These are phyloP conservation scores for Xiphorhynchus erythropygius DNA, from an alignment of 2,797 vertebrate genomes.

Conservation along the genomic window DNA sequence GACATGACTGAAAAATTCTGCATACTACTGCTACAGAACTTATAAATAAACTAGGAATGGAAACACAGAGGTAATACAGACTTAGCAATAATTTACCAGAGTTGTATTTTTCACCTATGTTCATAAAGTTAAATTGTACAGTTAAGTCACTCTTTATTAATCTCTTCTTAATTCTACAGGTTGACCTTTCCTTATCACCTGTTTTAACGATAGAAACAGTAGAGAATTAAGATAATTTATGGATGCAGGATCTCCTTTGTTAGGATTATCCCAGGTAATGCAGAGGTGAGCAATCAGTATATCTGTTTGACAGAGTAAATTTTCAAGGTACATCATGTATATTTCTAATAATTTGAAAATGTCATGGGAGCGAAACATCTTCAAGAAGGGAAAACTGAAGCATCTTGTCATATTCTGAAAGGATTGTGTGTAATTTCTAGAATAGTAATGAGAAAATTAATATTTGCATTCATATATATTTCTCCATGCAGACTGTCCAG, in stretches of 20 bases:
- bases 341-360: not conserved
- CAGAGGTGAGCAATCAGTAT: not conserved
- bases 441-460: not conserved
- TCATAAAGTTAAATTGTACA: not conserved
- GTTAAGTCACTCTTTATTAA: conserved; percentile 1
- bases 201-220: not conserved
- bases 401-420: not conserved
- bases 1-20: conserved; percentile 24
- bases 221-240: not conserved
- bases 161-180: not conserved
- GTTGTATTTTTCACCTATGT: not conserved
- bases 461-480: not conserved
- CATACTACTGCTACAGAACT: not conserved
- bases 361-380: not conserved
- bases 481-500: not conserved
- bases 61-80: not conserved
- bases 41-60: conserved; percentile 50
- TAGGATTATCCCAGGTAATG: not conserved
- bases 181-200: not conserved
- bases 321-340: not conserved
- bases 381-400: not conserved
- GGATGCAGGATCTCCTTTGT: not conserved
- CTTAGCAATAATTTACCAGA: not conserved
- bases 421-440: not conserved
- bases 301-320: conserved; percentile 17